A percentile compares a stretch with the other conserved stretches of the same genome.
phyloP scores from a whole-genome alignment of 2,113 vertebrate genomes.

The Isurus oxyrinchus region DNA sequence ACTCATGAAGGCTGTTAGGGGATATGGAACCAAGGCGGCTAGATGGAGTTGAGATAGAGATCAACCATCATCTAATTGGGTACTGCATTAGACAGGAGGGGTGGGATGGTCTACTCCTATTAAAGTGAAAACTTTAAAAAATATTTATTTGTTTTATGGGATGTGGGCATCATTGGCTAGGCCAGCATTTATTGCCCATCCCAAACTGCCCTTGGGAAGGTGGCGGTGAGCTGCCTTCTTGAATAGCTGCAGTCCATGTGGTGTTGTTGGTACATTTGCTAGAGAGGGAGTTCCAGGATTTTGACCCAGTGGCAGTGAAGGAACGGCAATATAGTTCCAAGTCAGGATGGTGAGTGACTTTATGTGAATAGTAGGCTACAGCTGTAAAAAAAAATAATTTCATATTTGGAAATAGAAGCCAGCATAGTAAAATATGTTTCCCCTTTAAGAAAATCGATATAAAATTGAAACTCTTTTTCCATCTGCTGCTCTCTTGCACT shows the following conservation, averaged over 20 bases:
- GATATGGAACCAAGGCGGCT: not conserved
- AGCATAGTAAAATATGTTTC: not conserved
- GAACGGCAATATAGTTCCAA: no score
- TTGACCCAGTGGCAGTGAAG: no score
- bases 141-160: no score
- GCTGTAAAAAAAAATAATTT: no score
- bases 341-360: not conserved
- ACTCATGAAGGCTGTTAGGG: not conserved
- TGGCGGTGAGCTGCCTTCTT: no score
- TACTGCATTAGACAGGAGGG: not conserved
- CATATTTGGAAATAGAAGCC: not conserved
- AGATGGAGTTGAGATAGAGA: not conserved
- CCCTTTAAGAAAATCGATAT: not conserved
- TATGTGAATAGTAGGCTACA: not conserved
- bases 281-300: no score
- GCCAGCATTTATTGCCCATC: no score
- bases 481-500: not conserved
- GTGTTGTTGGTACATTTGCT: no score
- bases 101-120: not conserved
- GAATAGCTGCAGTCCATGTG: no score
- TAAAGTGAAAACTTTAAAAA: not conserved
- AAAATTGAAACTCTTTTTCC: not conserved
- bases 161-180: no score
- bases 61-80: not conserved
- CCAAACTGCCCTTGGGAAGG: no score